Conservation (phyloP, 2,888 invertebrate species). For the Strigamia transsilvanica region DNA sequence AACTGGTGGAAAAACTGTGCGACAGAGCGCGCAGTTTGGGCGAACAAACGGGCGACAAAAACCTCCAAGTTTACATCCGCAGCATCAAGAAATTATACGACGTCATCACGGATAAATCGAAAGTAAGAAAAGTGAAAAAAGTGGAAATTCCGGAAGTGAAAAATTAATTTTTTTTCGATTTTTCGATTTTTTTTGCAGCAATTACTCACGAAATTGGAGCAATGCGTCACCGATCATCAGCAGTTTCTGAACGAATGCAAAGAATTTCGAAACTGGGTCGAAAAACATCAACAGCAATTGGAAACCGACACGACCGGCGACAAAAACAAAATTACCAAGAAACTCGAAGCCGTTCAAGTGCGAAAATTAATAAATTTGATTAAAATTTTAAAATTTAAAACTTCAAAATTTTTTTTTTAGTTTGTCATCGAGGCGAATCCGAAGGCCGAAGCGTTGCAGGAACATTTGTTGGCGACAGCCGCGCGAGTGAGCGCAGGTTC, state of each 20-base stretch:
- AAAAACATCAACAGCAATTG: slow-evolving; percentile 80
- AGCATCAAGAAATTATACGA: slow-evolving; percentile 89
- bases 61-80: slow-evolving; percentile 83
- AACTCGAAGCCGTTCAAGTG: slow-evolving; percentile 64
- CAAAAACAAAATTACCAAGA: slow-evolving; percentile 75
- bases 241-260: slow-evolving; percentile 78
- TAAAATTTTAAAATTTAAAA: not conserved
- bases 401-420: slow-evolving; percentile 55
- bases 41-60: slow-evolving; percentile 88
- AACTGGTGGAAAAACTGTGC: slow-evolving; percentile 87
- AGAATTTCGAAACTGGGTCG: slow-evolving; percentile 83
- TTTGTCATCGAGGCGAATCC: slow-evolving; percentile 70
- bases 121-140: slow-evolving; percentile 66
- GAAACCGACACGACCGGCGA: slow-evolving; percentile 84
- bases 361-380: not conserved
- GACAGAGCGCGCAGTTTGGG: slow-evolving; percentile 91
- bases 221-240: slow-evolving; percentile 85
- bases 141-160: too few species aligned
- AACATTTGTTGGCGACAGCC: slow-evolving; percentile 70
- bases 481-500: slow-evolving; percentile 71
- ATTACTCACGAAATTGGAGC: slow-evolving; percentile 82
- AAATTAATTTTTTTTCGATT: not conserved
- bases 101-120: slow-evolving; percentile 85
- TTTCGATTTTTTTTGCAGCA: slow-evolving; percentile 67
- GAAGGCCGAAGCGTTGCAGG: slow-evolving; percentile 68